Percentiles rank a stretch among this genome's conserved stretches.
Evolutionary conservation across 2,888 invertebrate genomes (phyloP).

Genomic region (Sinodicranocentrus sp.): DNA sequence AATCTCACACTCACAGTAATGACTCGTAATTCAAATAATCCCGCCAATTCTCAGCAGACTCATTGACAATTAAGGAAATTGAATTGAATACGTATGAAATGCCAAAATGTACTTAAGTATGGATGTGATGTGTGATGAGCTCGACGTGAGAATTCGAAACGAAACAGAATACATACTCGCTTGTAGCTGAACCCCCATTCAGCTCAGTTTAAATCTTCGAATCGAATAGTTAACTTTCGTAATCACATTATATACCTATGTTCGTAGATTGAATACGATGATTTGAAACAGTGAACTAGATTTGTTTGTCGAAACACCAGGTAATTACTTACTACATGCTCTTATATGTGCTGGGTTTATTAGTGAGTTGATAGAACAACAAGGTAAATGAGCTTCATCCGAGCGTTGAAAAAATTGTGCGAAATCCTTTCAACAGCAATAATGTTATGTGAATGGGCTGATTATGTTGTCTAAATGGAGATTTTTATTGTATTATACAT

Average conservation of each 20-base stretch:
- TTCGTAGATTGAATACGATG: neutral
- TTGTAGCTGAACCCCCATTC: too few relatives aligned
- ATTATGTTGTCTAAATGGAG: conserved; percentile 20
- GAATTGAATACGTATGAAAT: neutral
- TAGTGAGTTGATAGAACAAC: conserved; percentile 30
- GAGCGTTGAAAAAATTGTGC: conserved; percentile 34
- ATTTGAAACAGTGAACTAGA: conserved; percentile 43
- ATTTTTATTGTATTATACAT: conserved; percentile 12
- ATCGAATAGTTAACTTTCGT: conserved; percentile 31
- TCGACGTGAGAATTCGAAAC: neutral
- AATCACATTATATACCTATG: conserved; percentile 27
- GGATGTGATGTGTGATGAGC: neutral
- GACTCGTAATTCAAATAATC: neutral
- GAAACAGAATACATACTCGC: conserved; percentile 4
- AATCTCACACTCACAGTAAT: too few relatives aligned
- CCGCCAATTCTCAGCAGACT: neutral
- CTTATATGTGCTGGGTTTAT: neutral
- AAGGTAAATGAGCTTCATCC: conserved; percentile 38
- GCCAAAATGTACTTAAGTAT: neutral
- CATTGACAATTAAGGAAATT: conserved; percentile 1
- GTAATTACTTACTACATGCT: neutral
- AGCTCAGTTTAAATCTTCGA: neutral
- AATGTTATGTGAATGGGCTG: conserved; percentile 23
- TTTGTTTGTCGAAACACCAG: conserved; percentile 4
- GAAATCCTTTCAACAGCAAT: conserved; percentile 7